phyloP scores from a whole-genome alignment of 2,888 invertebrate species.

The Stratiomys singularior region DNA sequence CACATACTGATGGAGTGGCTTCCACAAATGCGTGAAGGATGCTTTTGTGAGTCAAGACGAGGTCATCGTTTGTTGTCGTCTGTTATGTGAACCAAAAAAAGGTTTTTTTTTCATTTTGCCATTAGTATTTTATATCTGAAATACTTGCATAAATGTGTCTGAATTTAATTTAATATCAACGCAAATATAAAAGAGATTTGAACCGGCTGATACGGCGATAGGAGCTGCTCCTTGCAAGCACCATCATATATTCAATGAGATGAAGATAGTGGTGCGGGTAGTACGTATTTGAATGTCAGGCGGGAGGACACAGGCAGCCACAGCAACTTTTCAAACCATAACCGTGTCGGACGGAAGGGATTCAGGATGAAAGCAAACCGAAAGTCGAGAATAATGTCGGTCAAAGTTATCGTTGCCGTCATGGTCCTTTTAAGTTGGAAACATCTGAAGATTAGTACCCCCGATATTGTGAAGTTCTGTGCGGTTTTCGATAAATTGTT shows the following conservation, averaged over 20 bases:
- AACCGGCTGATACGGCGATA: neutral
- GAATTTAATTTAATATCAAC: conserved; percentile 40
- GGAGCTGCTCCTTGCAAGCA: neutral
- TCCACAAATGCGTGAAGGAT: no score
- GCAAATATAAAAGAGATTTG: conserved; percentile 37
- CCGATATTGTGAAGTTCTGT: neutral
- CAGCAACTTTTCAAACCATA: neutral
- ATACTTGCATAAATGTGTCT: conserved; percentile 29
- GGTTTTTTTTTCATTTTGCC: no score
- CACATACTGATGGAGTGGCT: no score
- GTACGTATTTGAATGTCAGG: no score
- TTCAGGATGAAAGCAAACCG: neutral
- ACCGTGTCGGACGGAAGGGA: neutral
- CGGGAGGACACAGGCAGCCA: no score
- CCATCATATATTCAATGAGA: neutral
- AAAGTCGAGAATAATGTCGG: conserved; percentile 18
- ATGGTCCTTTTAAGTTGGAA: conserved; percentile 6
- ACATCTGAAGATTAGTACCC: conserved; percentile 25
- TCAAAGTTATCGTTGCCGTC: conserved; percentile 25
- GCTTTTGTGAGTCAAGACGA: no score
- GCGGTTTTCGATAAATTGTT: conserved; percentile 8
- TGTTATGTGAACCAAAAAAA: no score
- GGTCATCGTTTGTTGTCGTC: no score
- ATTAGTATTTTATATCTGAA: conserved; percentile 9
- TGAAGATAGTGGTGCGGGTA: neutral